Evolutionary conservation across 2,797 vertebrate genomes (phyloP), one percentile per base, ranked within the genome.

Genomic region (Limosa lapponica): DNA sequence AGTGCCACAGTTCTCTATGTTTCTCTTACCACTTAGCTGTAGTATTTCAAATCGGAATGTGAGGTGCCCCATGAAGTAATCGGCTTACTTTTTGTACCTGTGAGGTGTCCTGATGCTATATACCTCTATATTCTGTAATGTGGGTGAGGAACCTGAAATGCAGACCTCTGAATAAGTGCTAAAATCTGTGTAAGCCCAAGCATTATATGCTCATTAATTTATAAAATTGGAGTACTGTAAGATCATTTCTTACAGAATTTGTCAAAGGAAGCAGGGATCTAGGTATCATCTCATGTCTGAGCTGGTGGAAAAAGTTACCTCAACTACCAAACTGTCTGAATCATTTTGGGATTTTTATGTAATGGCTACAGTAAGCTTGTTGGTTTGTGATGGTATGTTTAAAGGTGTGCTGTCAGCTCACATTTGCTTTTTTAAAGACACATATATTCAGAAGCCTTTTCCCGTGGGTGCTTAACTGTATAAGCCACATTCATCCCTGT

Each of bases 341-440:
- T 80, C 3, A 44, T 66, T 79, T 58, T 72, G 51, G 14, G 11
- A 16, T 81, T 88, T 73, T 90, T 89, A 44, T 59, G 37, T 41
- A 70, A 82, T 48, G 59, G 28, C 39, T 79, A 59, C 37, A 16
- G 39, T 70, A 82, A 66, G 16, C 5, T 41, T 72, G 34, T 44
- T 75, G 34, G 16, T 75, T 89, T 87, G 43, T 30, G 19, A 66
- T 52, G 8, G 8, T 73, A 16, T 55, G 8, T 57, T 73, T 82
- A 61, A 90, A 92, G 52, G 24, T 74, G 57, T 34, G 51, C 57
- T 92, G 79, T 91, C 95, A 87, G 64, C 34, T 94, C 59, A 54
- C 27, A 86, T 91, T 80, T 81, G 2, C n/a, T 91, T 14, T 58
- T 82, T 66, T 77, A 80, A 90, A 92, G 52, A 78, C 41, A 69